Percentiles rank a stretch among this genome's conserved stretches.
Evolutionary conservation across 2,113 vertebrate genomes (phyloP).

Genomic region (Sclerurus mexicanus): DNA sequence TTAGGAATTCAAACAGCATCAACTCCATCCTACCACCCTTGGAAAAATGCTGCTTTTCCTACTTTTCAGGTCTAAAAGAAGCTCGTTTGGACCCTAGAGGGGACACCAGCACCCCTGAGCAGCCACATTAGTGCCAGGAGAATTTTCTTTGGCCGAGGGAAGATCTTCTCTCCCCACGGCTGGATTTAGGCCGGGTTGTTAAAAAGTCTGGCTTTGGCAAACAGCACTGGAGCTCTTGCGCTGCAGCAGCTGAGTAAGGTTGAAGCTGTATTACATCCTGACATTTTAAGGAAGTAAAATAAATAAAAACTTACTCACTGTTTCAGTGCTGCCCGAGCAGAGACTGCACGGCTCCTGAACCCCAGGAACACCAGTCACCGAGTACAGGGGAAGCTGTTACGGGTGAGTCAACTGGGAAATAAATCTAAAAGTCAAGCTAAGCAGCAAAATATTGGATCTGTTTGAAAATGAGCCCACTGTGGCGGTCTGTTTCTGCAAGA

Average conservation of each 20-base stretch:
- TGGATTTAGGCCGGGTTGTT: background rate
- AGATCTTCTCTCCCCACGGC: fast-evolving
- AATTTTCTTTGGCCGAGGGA: background rate
- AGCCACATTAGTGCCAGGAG: fast-evolving
- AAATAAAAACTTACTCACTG: background rate
- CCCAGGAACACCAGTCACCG: background rate
- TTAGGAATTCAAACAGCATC: fast-evolving
- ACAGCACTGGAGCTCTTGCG: background rate
- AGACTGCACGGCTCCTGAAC: background rate
- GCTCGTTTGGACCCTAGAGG: fast-evolving
- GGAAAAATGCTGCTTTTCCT: background rate
- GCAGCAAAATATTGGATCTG: background rate
- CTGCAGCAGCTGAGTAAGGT: background rate
- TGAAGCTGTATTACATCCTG: background rate
- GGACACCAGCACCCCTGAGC: background rate
- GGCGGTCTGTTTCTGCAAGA: background rate
- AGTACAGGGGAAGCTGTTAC: background rate
- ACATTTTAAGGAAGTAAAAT: constrained; percentile 18
- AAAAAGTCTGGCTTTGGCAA: background rate
- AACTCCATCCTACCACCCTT: background rate
- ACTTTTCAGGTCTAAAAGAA: background rate
- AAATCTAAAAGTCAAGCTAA: background rate
- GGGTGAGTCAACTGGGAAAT: background rate
- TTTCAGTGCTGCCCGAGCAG: background rate
- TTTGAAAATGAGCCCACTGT: background rate